Conservation (phyloP, 2,113 vertebrate species). For the Dasyornis broadbenti region DNA sequence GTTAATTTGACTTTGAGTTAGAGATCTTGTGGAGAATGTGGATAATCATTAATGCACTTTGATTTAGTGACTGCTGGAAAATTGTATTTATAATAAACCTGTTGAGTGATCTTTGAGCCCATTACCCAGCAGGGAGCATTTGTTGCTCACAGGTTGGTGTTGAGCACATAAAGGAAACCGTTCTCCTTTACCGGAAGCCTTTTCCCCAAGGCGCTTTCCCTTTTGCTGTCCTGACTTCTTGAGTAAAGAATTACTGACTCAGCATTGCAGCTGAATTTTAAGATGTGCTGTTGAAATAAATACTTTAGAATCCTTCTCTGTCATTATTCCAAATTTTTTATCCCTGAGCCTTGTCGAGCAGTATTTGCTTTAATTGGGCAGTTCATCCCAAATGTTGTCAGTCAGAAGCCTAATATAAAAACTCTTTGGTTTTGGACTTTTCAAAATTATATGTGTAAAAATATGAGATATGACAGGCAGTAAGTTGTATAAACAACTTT, state of each 20-base stretch:
- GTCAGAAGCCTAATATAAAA: background rate
- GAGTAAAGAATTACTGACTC: background rate
- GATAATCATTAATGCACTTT: background rate
- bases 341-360: background rate
- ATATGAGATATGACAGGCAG: background rate
- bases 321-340: background rate
- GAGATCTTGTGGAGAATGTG: background rate
- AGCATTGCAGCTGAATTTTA: background rate
- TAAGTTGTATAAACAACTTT: background rate
- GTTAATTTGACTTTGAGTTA: background rate
- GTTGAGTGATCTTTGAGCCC: background rate
- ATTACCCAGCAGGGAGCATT: background rate
- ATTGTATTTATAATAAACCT: background rate
- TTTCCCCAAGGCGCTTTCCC: fast-evolving
- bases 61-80: background rate
- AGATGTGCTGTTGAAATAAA: background rate
- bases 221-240: background rate
- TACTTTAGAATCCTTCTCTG: background rate
- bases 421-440: background rate
- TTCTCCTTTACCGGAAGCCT: background rate
- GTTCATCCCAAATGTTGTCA: background rate
- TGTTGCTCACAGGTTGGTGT: background rate
- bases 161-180: background rate
- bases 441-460: background rate
- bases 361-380: background rate